phyloP scores from a whole-genome alignment of 2,888 invertebrate species.

The Lepeophtheirus nordmannii region DNA sequence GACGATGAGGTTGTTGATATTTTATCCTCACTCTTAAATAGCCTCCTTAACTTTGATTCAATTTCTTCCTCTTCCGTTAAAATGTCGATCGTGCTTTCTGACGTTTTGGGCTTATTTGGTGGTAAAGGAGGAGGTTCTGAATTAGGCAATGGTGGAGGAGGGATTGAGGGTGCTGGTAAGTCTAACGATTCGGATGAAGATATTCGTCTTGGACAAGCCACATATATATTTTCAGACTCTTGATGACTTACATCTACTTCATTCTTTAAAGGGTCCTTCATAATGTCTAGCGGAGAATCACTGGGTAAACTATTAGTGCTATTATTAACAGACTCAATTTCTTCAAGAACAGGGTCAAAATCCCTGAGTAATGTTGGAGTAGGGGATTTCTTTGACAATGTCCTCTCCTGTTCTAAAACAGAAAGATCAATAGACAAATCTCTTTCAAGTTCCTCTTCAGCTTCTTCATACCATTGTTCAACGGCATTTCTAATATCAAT shows the following conservation, averaged over 20 bases:
- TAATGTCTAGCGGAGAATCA: background rate
- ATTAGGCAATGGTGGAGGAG: constrained; percentile 8
- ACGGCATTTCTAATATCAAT: constrained; percentile 17
- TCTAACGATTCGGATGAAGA: background rate
- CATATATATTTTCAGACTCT: constrained; percentile 14
- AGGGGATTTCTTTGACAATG: background rate
- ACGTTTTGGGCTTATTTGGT: background rate
- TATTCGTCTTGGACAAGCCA: background rate
- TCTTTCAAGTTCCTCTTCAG: constrained; percentile 15
- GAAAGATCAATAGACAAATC: constrained; percentile 16
- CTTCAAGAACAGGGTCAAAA: background rate
- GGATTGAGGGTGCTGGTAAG: background rate
- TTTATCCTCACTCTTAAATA: constrained; percentile 1
- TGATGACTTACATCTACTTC: too few relatives aligned
- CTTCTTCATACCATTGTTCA: constrained; percentile 19
- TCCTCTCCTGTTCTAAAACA: background rate
- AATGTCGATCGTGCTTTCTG: too few relatives aligned
- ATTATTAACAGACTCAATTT: background rate
- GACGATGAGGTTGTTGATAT: background rate
- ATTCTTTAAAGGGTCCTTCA: background rate
- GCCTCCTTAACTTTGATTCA: background rate
- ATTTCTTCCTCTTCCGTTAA: too few relatives aligned
- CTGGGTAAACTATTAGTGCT: background rate
- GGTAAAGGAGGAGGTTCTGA: background rate
- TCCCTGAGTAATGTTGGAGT: background rate